Percentiles rank a stretch among this genome's conserved stretches.
These are phyloP conservation scores for Adelges cooleyi DNA, from an alignment of 1,140 invertebrate species.

Conservation along the genomic window DNA sequence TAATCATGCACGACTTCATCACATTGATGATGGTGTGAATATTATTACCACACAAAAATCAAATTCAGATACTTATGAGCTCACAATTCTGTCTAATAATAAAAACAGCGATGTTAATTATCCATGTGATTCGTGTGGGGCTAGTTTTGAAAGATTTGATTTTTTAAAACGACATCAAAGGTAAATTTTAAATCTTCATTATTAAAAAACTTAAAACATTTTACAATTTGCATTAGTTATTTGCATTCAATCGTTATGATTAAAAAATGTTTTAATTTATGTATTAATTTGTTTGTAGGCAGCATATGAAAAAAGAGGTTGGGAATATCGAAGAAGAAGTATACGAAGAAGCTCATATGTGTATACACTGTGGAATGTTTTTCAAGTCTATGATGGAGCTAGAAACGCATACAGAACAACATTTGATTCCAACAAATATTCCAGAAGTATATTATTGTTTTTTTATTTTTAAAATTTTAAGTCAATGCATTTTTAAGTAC, in stretches of 20 bases:
- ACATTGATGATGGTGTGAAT: constrained; percentile 36
- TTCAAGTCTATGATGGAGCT: constrained; percentile 60
- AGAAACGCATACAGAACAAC: constrained; percentile 49
- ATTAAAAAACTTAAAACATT: too few relatives aligned
- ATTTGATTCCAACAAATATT: constrained; percentile 21
- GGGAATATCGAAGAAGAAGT: constrained; percentile 39
- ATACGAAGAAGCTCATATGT: constrained; percentile 47
- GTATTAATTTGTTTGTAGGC: background rate
- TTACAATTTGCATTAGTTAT: too few relatives aligned
- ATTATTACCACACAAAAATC: constrained; percentile 42
- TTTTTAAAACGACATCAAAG: constrained; percentile 56
- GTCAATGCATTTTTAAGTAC: too few relatives aligned
- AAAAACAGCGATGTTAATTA: constrained; percentile 51
- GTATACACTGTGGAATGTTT: constrained; percentile 61
- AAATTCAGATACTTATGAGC: constrained; percentile 35
- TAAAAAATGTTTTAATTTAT: background rate
- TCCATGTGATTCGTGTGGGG: constrained; percentile 61
- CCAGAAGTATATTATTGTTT: background rate
- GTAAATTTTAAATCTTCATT: too few relatives aligned
- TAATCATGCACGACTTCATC: constrained; percentile 50
- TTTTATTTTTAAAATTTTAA: background rate
- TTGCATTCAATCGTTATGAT: background rate
- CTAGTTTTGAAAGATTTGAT: constrained; percentile 61
- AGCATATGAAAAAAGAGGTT: constrained; percentile 40
- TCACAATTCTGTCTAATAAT: constrained; percentile 43